These are phyloP conservation scores for Bhutanitis thaidina DNA, from an alignment of 2,888 invertebrate genomes.

Conservation along the genomic window DNA sequence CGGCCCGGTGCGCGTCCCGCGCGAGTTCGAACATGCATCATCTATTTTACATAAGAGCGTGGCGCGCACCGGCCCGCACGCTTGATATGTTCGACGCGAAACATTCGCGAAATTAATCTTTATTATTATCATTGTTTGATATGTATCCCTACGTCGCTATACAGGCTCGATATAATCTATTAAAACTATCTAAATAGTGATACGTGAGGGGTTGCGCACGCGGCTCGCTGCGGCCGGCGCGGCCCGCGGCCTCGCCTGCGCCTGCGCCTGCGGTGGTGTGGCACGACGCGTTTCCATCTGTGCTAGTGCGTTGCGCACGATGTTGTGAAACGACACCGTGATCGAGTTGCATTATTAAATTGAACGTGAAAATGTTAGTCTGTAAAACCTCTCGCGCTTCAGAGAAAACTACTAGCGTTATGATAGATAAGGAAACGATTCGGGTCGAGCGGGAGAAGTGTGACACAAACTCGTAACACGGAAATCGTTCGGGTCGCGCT, in stretches of 20 bases:
- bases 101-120: slow-evolving; percentile 17
- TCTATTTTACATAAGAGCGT: background rate
- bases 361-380: too few relatives aligned
- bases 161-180: slow-evolving; percentile 20
- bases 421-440: too few relatives aligned
- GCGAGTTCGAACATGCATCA: background rate
- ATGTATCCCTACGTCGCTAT: slow-evolving; percentile 19
- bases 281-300: slow-evolving; percentile 10
- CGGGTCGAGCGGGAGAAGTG: too few relatives aligned
- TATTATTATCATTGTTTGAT: slow-evolving; percentile 16
- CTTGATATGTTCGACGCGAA: slow-evolving; percentile 19
- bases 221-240: slow-evolving; percentile 3
- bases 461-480: too few relatives aligned
- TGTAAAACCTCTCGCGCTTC: too few relatives aligned
- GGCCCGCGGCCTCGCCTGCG: background rate
- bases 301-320: background rate
- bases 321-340: background rate
- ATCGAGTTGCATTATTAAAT: too few relatives aligned
- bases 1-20: background rate
- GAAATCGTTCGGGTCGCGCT: too few relatives aligned
- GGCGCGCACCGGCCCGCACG: background rate
- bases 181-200: slow-evolving; percentile 17
- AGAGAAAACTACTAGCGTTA: too few relatives aligned
- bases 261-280: background rate
- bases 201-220: slow-evolving; percentile 8